These are phyloP conservation scores for Gari tellinella DNA, from an alignment of 2,888 invertebrate genomes.

Conservation along the genomic window DNA sequence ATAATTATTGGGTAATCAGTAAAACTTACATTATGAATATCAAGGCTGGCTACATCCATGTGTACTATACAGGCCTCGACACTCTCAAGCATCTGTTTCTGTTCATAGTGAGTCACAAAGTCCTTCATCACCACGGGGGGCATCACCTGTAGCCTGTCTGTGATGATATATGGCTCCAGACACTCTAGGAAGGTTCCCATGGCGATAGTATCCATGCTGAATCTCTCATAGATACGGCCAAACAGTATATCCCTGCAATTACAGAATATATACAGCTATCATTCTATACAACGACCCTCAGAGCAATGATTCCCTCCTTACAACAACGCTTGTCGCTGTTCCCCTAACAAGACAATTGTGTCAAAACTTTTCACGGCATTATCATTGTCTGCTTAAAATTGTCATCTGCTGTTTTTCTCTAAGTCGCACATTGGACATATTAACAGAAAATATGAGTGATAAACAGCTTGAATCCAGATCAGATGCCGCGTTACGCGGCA, in stretches of 20 bases:
- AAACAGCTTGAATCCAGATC: too few relatives aligned
- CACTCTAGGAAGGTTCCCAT: constrained; percentile 89
- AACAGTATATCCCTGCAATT: constrained; percentile 84
- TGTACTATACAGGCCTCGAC: constrained; percentile 90
- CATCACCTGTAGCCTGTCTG: constrained; percentile 87
- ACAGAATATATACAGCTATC: too few relatives aligned
- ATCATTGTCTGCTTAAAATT: too few relatives aligned
- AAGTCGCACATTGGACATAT: too few relatives aligned
- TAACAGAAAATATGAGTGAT: too few relatives aligned
- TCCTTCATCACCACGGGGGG: constrained; percentile 90
- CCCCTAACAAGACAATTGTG: too few relatives aligned
- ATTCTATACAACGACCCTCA: too few relatives aligned
- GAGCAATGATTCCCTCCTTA: too few relatives aligned
- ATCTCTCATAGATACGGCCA: constrained; percentile 88
- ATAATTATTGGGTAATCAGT: not conserved
- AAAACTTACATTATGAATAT: constrained; percentile 89
- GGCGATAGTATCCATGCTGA: constrained; percentile 87
- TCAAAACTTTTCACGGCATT: too few relatives aligned
- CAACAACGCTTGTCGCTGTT: too few relatives aligned
- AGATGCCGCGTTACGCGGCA: too few relatives aligned
- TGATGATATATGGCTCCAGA: constrained; percentile 89
- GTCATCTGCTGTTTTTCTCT: too few relatives aligned
- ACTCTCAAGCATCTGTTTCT: constrained; percentile 87
- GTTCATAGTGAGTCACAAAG: constrained; percentile 89
- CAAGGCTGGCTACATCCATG: constrained; percentile 90